Evolutionary conservation across 2,113 vertebrate species (phyloP), one percentile per base, ranked within the genome.

Genomic region (Tylochromis polylepis): DNA sequence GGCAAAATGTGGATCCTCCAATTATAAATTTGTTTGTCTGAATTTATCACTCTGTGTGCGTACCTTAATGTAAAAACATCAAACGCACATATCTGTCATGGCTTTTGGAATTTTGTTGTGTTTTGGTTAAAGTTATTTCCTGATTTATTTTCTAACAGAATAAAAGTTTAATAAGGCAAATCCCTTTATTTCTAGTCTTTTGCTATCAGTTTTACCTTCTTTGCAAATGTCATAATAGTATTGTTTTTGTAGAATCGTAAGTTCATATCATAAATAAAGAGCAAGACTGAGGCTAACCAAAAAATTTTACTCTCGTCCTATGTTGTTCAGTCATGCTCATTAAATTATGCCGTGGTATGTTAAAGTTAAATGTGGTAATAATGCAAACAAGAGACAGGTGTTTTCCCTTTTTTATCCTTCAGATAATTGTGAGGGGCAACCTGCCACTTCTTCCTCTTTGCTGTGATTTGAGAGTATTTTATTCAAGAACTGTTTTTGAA

Each of bases 361-460:
- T 65, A 38, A 65, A 65, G 31, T 36, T 12, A 38, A n/a, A 65
- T n/a, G 22, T 22, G 31, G 60, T 65, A 22, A 3, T 20, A 38
- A 38, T 36, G 2, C 18, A 0, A 65, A 3, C 3, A 36, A 4
- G 34, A 38, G 10, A 65, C 11, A 11, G 0, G 6, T 65, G 34
- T 65, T 65, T 65, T 65, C 31, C 10, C 2, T 11, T 62, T 62
- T 36, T 62, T 34, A 20, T n/a, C 31, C 31, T 36, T 62, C 59
- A 62, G 58, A 18, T 60, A 18, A 60, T 0, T 31, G 2, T 60
- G 29, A 60, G 58, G 3, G 34, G 34, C 6, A 15, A 65, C 10
- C 31, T 65, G 60, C 60, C 60, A 38, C 12, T n/a, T 38, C 60
- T 12, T n/a, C 31, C 31, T 38, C 5, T 38, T 38, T 36, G 36